Conservation (phyloP, 2,888 invertebrate genomes). For the Iselma pallidipennis region DNA sequence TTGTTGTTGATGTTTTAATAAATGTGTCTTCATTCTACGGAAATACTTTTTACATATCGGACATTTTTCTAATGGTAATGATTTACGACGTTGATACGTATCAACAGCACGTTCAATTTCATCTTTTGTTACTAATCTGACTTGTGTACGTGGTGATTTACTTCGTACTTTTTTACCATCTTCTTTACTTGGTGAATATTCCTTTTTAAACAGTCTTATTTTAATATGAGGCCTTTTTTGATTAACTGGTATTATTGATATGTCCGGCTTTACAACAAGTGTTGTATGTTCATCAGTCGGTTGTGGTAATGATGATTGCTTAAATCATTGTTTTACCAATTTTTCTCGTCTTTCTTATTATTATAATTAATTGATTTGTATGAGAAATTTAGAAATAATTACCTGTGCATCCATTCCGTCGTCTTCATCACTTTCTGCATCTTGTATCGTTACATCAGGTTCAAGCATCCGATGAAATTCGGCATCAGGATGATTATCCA, state of each 20-base stretch:
- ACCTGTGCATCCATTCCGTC: neutral
- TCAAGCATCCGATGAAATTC: constrained; percentile 10
- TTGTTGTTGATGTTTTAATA: constrained; percentile 51
- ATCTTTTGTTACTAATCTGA: constrained; percentile 46
- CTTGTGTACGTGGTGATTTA: constrained; percentile 38
- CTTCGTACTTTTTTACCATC: constrained; percentile 25
- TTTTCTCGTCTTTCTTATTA: too few relatives aligned
- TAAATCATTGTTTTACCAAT: too few relatives aligned
- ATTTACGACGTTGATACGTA: constrained; percentile 48
- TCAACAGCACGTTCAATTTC: constrained; percentile 43
- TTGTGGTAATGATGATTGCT: neutral
- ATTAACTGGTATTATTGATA: constrained; percentile 42
- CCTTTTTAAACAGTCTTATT: constrained; percentile 37
- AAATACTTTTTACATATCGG: constrained; percentile 54
- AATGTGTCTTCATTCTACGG: constrained; percentile 56
- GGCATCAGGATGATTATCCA: neutral
- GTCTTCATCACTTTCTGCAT: constrained; percentile 18
- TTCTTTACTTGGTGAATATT: constrained; percentile 34
- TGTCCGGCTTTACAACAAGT: constrained; percentile 39
- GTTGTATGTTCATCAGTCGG: constrained; percentile 27
- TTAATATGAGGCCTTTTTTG: constrained; percentile 38
- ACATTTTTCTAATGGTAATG: constrained; percentile 52
- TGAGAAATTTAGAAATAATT: neutral
- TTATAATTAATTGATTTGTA: neutral
- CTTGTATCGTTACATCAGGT: constrained; percentile 24